phyloP scores from a whole-genome alignment of 2,888 invertebrate genomes.

The Tenthredo notha region DNA sequence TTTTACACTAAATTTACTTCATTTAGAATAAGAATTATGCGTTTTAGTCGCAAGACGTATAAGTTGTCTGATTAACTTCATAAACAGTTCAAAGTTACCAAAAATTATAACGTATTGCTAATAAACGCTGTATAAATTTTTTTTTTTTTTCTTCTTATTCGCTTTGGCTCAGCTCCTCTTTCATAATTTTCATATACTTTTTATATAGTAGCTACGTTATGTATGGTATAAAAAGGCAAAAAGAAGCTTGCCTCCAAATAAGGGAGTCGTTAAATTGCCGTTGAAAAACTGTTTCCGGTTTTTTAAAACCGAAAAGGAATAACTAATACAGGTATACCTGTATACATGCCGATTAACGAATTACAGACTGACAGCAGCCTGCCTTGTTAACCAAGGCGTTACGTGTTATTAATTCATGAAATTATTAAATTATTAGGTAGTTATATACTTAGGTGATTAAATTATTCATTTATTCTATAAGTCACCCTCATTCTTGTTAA shows the following conservation, averaged over 20 bases:
- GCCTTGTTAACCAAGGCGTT: constrained; percentile 58
- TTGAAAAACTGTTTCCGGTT: constrained; percentile 40
- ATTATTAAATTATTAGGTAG: constrained; percentile 58
- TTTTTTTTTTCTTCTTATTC: background rate
- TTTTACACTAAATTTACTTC: background rate
- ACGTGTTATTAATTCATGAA: constrained; percentile 67
- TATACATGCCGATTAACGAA: constrained; percentile 45
- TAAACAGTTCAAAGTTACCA: background rate
- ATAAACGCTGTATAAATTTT: background rate
- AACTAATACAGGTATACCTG: background rate
- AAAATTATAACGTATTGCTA: constrained; percentile 4
- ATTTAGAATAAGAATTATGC: background rate
- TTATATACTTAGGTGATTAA: background rate
- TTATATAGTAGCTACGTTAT: background rate
- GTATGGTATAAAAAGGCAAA: background rate
- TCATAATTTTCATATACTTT: background rate
- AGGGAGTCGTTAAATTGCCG: constrained; percentile 34
- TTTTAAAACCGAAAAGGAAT: background rate
- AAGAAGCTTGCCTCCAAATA: background rate
- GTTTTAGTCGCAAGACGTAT: background rate
- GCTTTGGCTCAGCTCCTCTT: background rate
- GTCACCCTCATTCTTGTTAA: background rate
- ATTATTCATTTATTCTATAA: constrained; percentile 21
- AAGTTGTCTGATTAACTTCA: constrained; percentile 36
- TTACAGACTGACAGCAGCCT: constrained; percentile 57